These are phyloP conservation scores for Ectobius pallidus DNA, from an alignment of 2,888 invertebrate species.

Conservation along the genomic window DNA sequence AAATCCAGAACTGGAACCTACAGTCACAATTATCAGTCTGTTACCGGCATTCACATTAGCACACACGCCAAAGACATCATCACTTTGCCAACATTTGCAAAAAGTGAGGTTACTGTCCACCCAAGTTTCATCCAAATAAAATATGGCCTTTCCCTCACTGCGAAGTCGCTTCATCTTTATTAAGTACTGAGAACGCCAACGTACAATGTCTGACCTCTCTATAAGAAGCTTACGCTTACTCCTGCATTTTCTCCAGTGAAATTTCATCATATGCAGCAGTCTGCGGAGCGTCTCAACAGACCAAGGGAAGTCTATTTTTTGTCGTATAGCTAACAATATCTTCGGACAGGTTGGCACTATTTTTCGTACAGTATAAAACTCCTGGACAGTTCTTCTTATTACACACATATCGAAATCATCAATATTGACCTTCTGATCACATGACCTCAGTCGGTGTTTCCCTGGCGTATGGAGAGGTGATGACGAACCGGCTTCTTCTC, in stretches of 20 bases:
- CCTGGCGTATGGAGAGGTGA: constrained; percentile 11
- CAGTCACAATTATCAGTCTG: neutral
- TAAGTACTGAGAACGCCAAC: no score
- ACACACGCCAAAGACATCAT: neutral
- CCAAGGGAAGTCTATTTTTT: neutral
- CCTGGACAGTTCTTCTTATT: no score
- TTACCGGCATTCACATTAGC: neutral
- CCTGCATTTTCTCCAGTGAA: no score
- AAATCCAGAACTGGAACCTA: neutral
- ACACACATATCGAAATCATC: no score
- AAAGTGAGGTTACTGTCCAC: neutral
- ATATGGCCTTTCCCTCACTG: neutral
- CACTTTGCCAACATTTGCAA: constrained; percentile 1
- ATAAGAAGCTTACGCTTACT: no score
- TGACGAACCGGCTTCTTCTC: neutral
- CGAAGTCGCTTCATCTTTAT: neutral
- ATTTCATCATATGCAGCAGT: no score
- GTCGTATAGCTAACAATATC: neutral
- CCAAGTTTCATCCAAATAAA: constrained; percentile 5
- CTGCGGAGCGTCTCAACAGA: neutral
- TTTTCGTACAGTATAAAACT: no score
- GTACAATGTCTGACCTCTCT: no score
- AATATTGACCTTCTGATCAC: no score
- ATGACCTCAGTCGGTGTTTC: no score
- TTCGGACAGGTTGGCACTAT: no score